phyloP scores from a whole-genome alignment of 2,113 vertebrate genomes.

The Ceyx cyanopectus region DNA sequence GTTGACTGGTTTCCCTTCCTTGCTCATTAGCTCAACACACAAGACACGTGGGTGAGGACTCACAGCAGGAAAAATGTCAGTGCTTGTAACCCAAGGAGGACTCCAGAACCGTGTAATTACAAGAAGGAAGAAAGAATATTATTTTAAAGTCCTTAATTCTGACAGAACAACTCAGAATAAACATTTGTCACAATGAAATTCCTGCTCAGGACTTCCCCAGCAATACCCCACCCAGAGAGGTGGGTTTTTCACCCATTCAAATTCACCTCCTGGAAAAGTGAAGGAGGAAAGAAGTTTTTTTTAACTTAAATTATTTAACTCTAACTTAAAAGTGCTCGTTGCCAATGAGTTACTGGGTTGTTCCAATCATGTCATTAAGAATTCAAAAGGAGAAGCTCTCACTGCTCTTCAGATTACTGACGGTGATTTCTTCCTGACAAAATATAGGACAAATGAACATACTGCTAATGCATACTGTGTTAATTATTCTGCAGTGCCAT shows the following conservation, averaged over 20 bases:
- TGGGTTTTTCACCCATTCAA: background rate
- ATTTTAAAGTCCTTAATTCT: background rate
- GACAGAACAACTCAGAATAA: background rate
- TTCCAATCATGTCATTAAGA: background rate
- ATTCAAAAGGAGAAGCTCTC: slow-evolving; percentile 13
- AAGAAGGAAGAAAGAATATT: background rate
- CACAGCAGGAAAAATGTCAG: background rate
- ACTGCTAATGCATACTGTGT: slow-evolving; percentile 34
- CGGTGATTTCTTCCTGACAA: background rate
- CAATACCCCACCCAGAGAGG: background rate
- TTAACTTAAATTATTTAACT: background rate
- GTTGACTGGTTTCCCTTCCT: background rate
- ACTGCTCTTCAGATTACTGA: background rate
- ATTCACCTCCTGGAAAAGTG: background rate
- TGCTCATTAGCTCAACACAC: background rate
- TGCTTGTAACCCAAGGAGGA: background rate
- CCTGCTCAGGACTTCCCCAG: background rate
- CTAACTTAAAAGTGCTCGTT: background rate
- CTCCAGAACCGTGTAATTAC: background rate
- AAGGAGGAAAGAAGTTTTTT: background rate
- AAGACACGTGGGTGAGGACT: background rate
- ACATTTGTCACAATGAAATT: background rate
- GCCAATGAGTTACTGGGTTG: background rate
- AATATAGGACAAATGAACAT: slow-evolving; percentile 30
- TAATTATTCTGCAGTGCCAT: slow-evolving; percentile 10